A percentile compares a stretch with the other conserved stretches of the same genome.
Evolutionary conservation across 1,140 invertebrate species (phyloP).

Genomic region (Lasaia peninsularis): DNA sequence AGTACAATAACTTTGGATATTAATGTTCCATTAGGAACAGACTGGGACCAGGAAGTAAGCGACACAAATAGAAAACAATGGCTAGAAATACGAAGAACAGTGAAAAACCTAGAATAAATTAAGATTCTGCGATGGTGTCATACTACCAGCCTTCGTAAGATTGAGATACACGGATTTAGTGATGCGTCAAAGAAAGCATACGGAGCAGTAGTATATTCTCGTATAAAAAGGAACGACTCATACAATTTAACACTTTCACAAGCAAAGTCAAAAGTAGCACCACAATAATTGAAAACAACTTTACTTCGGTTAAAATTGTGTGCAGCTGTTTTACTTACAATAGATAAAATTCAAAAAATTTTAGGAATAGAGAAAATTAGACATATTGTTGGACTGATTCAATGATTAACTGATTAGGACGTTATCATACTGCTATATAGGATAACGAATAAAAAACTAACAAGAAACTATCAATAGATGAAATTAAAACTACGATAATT

Average conservation of each 20-base stretch:
- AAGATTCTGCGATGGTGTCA: not conserved
- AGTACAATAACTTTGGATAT: not conserved
- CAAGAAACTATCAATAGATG: too few relatives aligned
- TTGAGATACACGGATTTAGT: too few relatives aligned
- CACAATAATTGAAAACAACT: slow-evolving; percentile 7
- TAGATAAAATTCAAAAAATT: slow-evolving; percentile 4
- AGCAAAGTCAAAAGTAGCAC: slow-evolving; percentile 15
- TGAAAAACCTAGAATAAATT: not conserved
- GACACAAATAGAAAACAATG: not conserved
- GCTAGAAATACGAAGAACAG: not conserved
- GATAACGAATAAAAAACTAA: too few relatives aligned
- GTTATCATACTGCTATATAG: too few relatives aligned
- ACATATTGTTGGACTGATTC: not conserved
- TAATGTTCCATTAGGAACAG: not conserved
- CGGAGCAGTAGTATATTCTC: too few relatives aligned
- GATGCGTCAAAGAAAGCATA: too few relatives aligned
- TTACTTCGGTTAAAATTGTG: slow-evolving; percentile 14
- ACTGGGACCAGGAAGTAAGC: not conserved
- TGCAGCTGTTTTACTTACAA: slow-evolving; percentile 10
- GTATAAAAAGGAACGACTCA: not conserved
- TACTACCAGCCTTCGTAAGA: not conserved
- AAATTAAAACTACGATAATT: too few relatives aligned
- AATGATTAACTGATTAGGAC: too few relatives aligned
- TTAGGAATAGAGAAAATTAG: not conserved
- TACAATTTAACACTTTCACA: not conserved